Evolutionary conservation across 2,888 invertebrate species (phyloP), one percentile per base, ranked within the genome.

Genomic region (Rutpela maculata): DNA sequence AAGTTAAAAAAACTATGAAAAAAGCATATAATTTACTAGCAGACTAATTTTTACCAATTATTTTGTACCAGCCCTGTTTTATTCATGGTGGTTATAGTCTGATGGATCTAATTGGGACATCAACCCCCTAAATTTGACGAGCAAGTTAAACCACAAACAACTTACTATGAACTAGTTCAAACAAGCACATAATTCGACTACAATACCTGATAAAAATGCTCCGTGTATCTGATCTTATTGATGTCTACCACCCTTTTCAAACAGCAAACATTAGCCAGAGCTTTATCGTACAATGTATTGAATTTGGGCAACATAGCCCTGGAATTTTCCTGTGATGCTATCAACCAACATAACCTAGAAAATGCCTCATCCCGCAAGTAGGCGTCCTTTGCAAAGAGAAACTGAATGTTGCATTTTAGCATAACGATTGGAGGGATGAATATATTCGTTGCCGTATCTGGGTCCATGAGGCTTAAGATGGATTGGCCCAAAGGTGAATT

Each of bases 401-500:
- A 85, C 55, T 90, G 87, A n/a, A 90, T 84, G 82, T 92, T 92
- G 43, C 90, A 90, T 84, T 90, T 91, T 7, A 92, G 77, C 86
- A 92, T 91, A 82, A 93, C 93, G 5, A 91, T 84, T 2, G 87
- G 87, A 0, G 93, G 91, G 66, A 94, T 89, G 50, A 91, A 91
- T 90, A 94, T 91, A 77, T 91, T 91, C 63, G 91, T 90, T 0
- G 93, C 93, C 84, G 93, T 91, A 80, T 94, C 94, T 0, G 91
- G 91, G 86, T 95, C 94, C 17, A 94, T 88, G 22, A 94, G 92
- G 84, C 92, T 92, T 78, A 93, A 91, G 66, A 95, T 90, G 1
- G 93, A 91, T 86, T 93, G 91, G 0, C 94, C 94, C 87, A 92
- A 81, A 76, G 89, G 60, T 12, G 86, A 92, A 86, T 82, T 91